Conservation (phyloP, 2,888 invertebrate genomes). For the Aphidoletes aphidimyza region DNA sequence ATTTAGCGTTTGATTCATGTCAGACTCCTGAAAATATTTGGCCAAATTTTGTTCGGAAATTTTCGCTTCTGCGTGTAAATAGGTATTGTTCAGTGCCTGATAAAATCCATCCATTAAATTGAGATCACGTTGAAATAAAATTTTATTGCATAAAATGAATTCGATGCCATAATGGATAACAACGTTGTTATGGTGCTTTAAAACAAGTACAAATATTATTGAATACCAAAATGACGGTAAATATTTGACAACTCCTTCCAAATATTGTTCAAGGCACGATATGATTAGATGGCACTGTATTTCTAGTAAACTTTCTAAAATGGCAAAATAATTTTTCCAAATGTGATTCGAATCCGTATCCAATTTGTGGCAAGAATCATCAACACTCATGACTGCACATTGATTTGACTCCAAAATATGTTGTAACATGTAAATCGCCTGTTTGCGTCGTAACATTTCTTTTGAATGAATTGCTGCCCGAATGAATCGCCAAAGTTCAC, state of each 20-base stretch:
- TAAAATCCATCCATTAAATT: constrained; percentile 8
- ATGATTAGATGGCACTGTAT: constrained; percentile 36
- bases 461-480: constrained; percentile 24
- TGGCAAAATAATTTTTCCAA: constrained; percentile 38
- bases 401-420: constrained; percentile 30
- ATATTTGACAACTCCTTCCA: not conserved
- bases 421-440: constrained; percentile 9
- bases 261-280: constrained; percentile 5
- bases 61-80: not conserved
- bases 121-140: not conserved
- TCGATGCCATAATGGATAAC: constrained; percentile 47
- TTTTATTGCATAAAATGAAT: not conserved
- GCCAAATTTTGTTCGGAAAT: not conserved
- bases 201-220: not conserved
- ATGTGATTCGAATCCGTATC: not conserved
- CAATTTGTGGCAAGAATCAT: not conserved
- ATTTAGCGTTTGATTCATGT: not conserved
- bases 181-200: constrained; percentile 16
- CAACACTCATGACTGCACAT: not conserved
- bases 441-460: constrained; percentile 13
- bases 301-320: constrained; percentile 25
- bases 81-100: constrained; percentile 23
- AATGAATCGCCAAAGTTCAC: constrained; percentile 5
- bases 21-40: not conserved
- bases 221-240: constrained; percentile 40